phyloP scores from a whole-genome alignment of 2,888 invertebrate species.

The Polydrusus pterygomalis region DNA sequence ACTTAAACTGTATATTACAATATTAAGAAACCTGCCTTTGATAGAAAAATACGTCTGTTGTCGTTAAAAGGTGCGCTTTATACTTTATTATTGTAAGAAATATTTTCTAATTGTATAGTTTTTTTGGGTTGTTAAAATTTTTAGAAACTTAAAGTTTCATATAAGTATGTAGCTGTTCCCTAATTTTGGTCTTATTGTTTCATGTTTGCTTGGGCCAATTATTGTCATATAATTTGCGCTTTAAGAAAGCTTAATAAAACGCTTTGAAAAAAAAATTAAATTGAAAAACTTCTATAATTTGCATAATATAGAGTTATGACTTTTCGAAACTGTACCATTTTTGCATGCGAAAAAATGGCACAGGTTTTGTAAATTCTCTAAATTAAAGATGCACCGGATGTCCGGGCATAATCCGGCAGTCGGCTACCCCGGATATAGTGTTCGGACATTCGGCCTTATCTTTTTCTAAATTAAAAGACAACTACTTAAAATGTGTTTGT shows the following conservation, averaged over 20 bases:
- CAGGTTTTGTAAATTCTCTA: constrained; percentile 61
- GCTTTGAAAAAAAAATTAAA: constrained; percentile 45
- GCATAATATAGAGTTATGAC: neutral
- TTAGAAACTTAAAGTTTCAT: constrained; percentile 19
- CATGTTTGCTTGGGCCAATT: constrained; percentile 70
- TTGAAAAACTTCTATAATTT: neutral
- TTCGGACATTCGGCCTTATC: no score
- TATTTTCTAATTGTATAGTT: constrained; percentile 46
- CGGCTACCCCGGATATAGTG: no score
- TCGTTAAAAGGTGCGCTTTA: neutral
- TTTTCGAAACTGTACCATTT: constrained; percentile 66
- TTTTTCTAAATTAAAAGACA: constrained; percentile 40
- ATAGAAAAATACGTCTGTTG: constrained; percentile 6
- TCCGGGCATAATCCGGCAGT: no score
- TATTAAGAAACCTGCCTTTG: neutral
- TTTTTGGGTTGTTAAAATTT: constrained; percentile 48
- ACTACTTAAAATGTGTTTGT: constrained; percentile 60
- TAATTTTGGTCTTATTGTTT: constrained; percentile 47
- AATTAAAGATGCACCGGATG: constrained; percentile 33
- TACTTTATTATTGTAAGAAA: constrained; percentile 37
- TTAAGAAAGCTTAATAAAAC: constrained; percentile 63
- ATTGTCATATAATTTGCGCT: constrained; percentile 69
- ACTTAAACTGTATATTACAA: no score
- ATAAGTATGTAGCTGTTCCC: constrained; percentile 39
- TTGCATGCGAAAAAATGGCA: constrained; percentile 63